A percentile compares a stretch with the other conserved stretches of the same genome.
phyloP scores from a whole-genome alignment of 2,888 invertebrate genomes.

The Seladonia tumulorum region DNA sequence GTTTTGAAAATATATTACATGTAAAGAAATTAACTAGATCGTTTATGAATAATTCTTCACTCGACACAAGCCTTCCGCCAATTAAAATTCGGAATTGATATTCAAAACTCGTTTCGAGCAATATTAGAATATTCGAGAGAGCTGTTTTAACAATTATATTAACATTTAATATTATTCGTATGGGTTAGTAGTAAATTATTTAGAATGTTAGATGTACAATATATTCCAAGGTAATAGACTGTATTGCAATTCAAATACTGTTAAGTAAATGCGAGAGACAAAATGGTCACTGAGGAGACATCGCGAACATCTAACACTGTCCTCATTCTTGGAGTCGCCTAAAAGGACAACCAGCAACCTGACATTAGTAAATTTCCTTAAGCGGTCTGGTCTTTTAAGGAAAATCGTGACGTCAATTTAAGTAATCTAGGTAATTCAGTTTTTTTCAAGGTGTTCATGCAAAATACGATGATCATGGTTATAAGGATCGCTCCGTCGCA shows the following conservation, averaged over 20 bases:
- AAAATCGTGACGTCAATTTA: constrained; percentile 52
- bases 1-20: neutral
- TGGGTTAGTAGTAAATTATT: neutral
- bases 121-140: neutral
- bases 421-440: constrained; percentile 36
- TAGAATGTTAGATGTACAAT: neutral
- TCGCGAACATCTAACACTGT: constrained; percentile 1
- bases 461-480: constrained; percentile 36
- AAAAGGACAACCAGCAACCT: constrained; percentile 12
- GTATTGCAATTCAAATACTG: neutral
- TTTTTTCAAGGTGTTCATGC: constrained; percentile 21
- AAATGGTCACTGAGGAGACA: neutral
- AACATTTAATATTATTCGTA: neutral
- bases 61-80: neutral
- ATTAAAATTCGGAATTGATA: neutral
- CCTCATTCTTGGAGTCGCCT: constrained; percentile 1
- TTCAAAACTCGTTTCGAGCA: neutral
- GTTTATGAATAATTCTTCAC: neutral
- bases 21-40: neutral
- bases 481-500: constrained; percentile 17
- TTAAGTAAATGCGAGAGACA: neutral
- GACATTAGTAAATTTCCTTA: constrained; percentile 26
- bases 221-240: neutral
- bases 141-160: neutral
- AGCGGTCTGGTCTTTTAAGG: constrained; percentile 28